A percentile compares a stretch with the other conserved stretches of the same genome.
Evolutionary conservation across 2,113 vertebrate species (phyloP).

Genomic region (Orthonyx spaldingii): DNA sequence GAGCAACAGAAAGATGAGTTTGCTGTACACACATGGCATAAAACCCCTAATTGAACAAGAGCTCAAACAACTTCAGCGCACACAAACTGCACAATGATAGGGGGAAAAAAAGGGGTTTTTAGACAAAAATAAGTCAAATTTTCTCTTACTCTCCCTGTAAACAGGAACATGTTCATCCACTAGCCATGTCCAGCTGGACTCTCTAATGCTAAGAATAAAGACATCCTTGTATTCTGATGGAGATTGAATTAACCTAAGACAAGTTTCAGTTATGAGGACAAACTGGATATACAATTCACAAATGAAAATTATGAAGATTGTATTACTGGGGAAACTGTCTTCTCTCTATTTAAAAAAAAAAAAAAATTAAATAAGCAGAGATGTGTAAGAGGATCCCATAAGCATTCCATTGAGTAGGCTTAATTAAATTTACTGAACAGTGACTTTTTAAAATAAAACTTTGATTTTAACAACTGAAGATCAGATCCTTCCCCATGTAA

Average conservation of each 20-base stretch:
- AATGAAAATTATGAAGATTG: neutral
- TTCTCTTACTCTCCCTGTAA: neutral
- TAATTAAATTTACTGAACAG: neutral
- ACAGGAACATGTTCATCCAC: slow-evolving; percentile 38
- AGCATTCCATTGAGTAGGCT: neutral
- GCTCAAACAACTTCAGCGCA: neutral
- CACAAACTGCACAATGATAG: neutral
- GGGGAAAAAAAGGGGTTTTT: neutral
- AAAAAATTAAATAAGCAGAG: neutral
- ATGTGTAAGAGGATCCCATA: neutral
- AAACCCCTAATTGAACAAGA: neutral
- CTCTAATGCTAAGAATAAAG: neutral
- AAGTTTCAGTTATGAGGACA: neutral
- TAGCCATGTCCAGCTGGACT: slow-evolving; percentile 14
- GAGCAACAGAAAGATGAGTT: neutral
- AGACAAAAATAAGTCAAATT: neutral
- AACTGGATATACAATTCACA: neutral
- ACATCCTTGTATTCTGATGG: neutral
- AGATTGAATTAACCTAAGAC: neutral
- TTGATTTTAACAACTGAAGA: neutral
- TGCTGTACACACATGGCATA: neutral
- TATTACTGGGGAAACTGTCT: neutral
- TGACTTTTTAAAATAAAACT: neutral
- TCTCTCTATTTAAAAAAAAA: neutral
- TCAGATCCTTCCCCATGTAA: neutral